Evolutionary conservation across 2,888 invertebrate species (phyloP).

Genomic region (Tholera decimalis): DNA sequence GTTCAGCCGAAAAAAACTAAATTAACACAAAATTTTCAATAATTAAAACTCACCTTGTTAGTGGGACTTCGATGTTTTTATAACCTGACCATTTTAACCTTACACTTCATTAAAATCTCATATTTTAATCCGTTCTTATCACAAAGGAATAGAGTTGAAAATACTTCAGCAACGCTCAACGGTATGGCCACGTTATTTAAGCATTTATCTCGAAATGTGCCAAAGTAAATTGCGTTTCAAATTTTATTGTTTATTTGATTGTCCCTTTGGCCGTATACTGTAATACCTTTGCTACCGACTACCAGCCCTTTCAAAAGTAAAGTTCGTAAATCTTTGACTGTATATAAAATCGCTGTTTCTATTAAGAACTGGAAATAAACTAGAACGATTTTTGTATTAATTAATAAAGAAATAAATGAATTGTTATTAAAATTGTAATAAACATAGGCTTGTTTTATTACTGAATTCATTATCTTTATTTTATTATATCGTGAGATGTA

Average conservation of each 20-base stretch:
- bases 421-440: constrained; percentile 13
- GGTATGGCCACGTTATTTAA: constrained; percentile 1
- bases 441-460: constrained; percentile 14
- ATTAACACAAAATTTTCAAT: constrained; percentile 88
- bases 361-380: constrained; percentile 19
- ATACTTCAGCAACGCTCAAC: background rate
- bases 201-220: constrained; percentile 74
- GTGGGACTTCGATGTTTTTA: constrained; percentile 81
- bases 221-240: constrained; percentile 79
- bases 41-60: constrained; percentile 90
- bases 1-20: constrained; percentile 80
- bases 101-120: constrained; percentile 8
- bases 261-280: constrained; percentile 67
- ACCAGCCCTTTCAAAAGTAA: constrained; percentile 53
- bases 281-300: constrained; percentile 68
- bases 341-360: constrained; percentile 23
- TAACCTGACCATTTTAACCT: constrained; percentile 56
- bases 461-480: constrained; percentile 15
- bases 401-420: constrained; percentile 26
- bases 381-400: constrained; percentile 19
- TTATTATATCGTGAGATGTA: background rate
- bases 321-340: constrained; percentile 44
- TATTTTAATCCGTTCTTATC: constrained; percentile 3
- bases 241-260: constrained; percentile 88
- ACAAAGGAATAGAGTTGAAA: constrained; percentile 23